Base-by-base conservation (phyloP, 2,888 invertebrate genomes). In the Drosophila putrida region DNA sequence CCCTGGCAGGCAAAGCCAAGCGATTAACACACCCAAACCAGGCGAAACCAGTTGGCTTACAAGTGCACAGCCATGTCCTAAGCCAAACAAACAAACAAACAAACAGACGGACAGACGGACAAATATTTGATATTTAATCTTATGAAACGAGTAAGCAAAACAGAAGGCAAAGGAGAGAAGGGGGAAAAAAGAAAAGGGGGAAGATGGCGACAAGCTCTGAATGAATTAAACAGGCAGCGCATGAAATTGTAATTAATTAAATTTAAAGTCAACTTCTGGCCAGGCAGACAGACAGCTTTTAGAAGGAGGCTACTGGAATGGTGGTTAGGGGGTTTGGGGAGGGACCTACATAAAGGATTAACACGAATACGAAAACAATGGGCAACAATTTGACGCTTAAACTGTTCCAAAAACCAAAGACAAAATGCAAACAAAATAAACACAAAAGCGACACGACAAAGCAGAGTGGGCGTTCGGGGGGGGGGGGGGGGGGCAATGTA, bases 121-220 rank as follows among this genome's bases (percentile, higher is more conserved):
- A 85, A 85, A 85, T 85, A 85, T 85, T 85, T 88, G 81, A 85
- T 75, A 82, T 85, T 85, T 88, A 83, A 88, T 88, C 80, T 80
- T 80, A 82, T 82, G 72, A 75, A 81, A 83, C 65, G 71, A 71
- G 71, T 55, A 77, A 75, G 55, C 77, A 69, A 73, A 68, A 67
- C 76, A 58, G 66, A 69, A 65, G 66, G 65, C 41, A 57, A 35
- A 4, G 46, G 4, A 20, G 9, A 43, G 11, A 10, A 43, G 11
- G 38, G 27, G 25, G 13, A 25, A 25, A 28, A 4, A 6, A 25
- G 35, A 54, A 10, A 11, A n/a, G n/a, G 20, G 4, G 11, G n/a
- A 8, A 31, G 55, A 20, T 49, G 59, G 38, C 44, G 41, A 46
- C 43, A 54, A 65, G 54, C 67, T 49, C 46, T 71, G 73, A 36